Conservation (phyloP, 2,888 invertebrate species). For the Hecatera dysodea region DNA sequence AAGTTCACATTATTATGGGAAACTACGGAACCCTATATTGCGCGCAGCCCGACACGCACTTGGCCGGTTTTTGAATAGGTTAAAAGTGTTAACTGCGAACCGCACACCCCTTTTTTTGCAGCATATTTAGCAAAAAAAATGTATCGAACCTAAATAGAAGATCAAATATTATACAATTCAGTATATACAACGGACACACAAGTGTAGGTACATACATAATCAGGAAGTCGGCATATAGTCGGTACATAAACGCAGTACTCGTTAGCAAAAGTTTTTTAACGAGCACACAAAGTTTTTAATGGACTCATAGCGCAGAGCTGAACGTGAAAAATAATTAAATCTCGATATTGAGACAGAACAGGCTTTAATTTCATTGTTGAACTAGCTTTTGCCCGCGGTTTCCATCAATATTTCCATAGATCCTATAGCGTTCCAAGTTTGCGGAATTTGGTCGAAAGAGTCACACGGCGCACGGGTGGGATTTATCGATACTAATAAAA, state of each 20-base stretch:
- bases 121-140: too few relatives aligned
- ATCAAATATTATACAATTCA: neutral
- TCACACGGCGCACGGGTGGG: too few relatives aligned
- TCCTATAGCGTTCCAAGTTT: too few relatives aligned
- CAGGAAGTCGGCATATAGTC: neutral
- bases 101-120: too few relatives aligned
- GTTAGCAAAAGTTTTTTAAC: slow-evolving; percentile 43
- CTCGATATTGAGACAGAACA: neutral
- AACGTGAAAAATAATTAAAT: slow-evolving; percentile 10
- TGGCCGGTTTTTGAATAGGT: too few relatives aligned
- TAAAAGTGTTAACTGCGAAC: too few relatives aligned
- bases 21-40: too few relatives aligned
- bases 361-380: neutral
- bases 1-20: too few relatives aligned
- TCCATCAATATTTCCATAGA: too few relatives aligned
- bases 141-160: neutral
- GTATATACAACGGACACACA: neutral
- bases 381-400: neutral
- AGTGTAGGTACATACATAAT: neutral
- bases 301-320: slow-evolving; percentile 16
- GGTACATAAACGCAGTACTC: slow-evolving; percentile 5
- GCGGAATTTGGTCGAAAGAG: too few relatives aligned
- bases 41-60: too few relatives aligned
- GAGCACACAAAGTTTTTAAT: slow-evolving; percentile 48
- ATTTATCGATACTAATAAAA: too few relatives aligned